Evolutionary conservation across 1,140 invertebrate species (phyloP), one percentile per base, ranked within the genome.

Genomic region (Thalassaphorura encarpata): DNA sequence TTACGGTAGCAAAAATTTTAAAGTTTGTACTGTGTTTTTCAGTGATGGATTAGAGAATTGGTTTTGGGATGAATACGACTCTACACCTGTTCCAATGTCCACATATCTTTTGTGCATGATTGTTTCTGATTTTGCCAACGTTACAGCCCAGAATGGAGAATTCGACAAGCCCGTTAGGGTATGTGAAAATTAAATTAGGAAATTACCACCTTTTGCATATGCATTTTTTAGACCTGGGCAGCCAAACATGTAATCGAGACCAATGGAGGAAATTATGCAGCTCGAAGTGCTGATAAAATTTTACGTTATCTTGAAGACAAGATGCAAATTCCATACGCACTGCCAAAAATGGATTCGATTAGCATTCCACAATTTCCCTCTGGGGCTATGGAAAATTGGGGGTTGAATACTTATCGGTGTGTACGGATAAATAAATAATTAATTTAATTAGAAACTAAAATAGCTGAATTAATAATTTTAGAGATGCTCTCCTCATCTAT

Each of bases 361-460:
- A 79, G 78, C 8, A 70, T 82, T 54, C 77, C 79, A 5, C 77
- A 80, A 64, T 80, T 81, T 64, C 68, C 68, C 18, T 72, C 76
- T 24, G 78, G 49, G 11, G 62, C 58, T 21, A 63, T 63, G 62
- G 62, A 63, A 54, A 63, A 63, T 41, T 63, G 52, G 85, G 86
- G 84, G n/a, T 23, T 52, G 3, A 51, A 28, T 28, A 56, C 33
- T n/a, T 51, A 41, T 41, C 49, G 55, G 15, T n/a, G n/a, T 68
- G 88, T 3, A 78, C 87, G 1, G 88, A n/a, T n/a, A n/a, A n/a
- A n/a, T n/a, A n/a, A n/a, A n/a, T n/a, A n/a, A n/a, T n/a, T n/a
- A n/a, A n/a, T n/a, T n/a, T n/a, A n/a, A n/a, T n/a, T n/a, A n/a
- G n/a, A n/a, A n/a, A n/a, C n/a, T n/a, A n/a, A n/a, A n/a, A n/a